A percentile compares a stretch with the other conserved stretches of the same genome.
Conservation (phyloP, 2,797 vertebrate species). For the Gymnoscopelus braueri region DNA sequence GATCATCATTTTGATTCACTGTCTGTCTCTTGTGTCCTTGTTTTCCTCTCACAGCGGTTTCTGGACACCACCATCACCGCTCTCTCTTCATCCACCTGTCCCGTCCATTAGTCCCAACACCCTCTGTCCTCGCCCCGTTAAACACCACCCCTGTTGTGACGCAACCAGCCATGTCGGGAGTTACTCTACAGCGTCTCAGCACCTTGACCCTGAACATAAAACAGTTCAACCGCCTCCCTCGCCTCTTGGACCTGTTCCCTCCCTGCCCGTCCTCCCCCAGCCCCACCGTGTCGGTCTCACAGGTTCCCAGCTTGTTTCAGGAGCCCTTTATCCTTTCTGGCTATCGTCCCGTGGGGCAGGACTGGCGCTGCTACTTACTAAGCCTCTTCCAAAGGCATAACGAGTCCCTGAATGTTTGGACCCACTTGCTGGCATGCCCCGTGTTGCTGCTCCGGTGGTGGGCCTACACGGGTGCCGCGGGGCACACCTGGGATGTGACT, state of each 20-base stretch:
- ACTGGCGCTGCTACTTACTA: conserved; percentile 90
- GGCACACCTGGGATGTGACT: conserved; percentile 59
- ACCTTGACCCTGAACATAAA: conserved; percentile 84
- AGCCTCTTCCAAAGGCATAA: conserved; percentile 96
- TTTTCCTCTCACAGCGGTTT: conserved; percentile 4
- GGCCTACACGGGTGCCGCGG: conserved; percentile 76
- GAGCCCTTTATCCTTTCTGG: conserved; percentile 91
- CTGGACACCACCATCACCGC: background rate
- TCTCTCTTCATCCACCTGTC: background rate
- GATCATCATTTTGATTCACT: background rate
- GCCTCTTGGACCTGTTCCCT: conserved; percentile 77
- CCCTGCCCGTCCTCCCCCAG: conserved; percentile 81
- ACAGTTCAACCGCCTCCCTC: conserved; percentile 83
- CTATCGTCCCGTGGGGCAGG: conserved; percentile 86
- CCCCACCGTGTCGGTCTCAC: conserved; percentile 80
- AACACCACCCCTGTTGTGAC: background rate
- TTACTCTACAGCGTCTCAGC: conserved; percentile 81
- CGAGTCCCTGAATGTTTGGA: conserved; percentile 93
- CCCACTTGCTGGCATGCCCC: conserved; percentile 85
- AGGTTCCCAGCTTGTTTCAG: conserved; percentile 89
- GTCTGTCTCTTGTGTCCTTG: background rate
- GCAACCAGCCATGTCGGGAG: conserved; percentile 57
- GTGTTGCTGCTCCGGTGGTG: conserved; percentile 86
- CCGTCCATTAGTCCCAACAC: background rate
- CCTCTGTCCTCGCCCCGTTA: background rate